A percentile compares a stretch with the other conserved stretches of the same genome.
Evolutionary conservation across 1,140 invertebrate species (phyloP).

Genomic region (Drosophila orena): DNA sequence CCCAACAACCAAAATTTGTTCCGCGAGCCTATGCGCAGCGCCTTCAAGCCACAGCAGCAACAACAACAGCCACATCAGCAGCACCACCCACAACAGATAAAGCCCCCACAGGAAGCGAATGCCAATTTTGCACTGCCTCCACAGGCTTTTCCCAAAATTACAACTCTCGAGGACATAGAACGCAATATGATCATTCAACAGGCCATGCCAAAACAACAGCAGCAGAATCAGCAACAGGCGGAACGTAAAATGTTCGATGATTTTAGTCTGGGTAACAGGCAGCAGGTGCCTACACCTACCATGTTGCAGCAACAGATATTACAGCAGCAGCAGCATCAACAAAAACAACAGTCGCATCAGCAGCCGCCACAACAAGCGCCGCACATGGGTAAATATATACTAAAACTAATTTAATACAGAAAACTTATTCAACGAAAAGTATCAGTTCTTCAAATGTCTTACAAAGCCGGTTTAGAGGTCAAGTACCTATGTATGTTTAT

Average conservation of each 20-base stretch:
- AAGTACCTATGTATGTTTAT: too few relatives aligned
- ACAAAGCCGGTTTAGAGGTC: background rate
- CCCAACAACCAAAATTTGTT: constrained; percentile 61
- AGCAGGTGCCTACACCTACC: constrained; percentile 61
- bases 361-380: constrained; percentile 39
- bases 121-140: constrained; percentile 63
- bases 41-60: constrained; percentile 63
- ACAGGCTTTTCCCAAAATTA: constrained; percentile 62
- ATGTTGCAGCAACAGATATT: constrained; percentile 49
- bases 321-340: constrained; percentile 14
- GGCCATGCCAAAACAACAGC: constrained; percentile 52
- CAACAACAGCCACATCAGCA: constrained; percentile 18
- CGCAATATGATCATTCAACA: constrained; percentile 83
- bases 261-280: constrained; percentile 59
- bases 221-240: constrained; percentile 30
- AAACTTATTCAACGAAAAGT: background rate
- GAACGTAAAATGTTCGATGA: constrained; percentile 50
- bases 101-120: constrained; percentile 50
- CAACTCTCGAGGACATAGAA: constrained; percentile 82
- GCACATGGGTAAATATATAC: constrained; percentile 57
- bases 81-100: constrained; percentile 46
- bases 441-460: background rate
- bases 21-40: constrained; percentile 62
- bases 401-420: background rate
- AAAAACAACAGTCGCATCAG: constrained; percentile 33